These are phyloP conservation scores for Dicycla oo DNA, from an alignment of 2,888 invertebrate species.

Conservation along the genomic window DNA sequence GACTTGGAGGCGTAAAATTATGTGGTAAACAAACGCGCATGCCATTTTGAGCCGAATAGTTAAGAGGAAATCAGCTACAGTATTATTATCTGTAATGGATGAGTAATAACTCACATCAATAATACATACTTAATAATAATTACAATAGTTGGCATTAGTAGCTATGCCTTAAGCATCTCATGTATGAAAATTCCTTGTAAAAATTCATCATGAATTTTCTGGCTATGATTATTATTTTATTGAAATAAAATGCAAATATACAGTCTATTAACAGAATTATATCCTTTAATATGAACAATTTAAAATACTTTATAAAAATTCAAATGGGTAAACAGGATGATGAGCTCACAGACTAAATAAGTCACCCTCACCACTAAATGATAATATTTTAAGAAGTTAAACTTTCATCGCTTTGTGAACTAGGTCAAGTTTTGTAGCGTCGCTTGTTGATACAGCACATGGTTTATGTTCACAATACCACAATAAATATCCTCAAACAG, in stretches of 20 bases:
- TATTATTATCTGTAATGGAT: too few species aligned
- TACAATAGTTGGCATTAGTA: neutral
- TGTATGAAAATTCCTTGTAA: neutral
- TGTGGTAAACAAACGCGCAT: neutral
- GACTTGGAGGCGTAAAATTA: neutral
- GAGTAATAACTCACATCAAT: too few species aligned
- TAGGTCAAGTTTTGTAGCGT: constrained; percentile 33
- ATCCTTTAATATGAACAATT: neutral
- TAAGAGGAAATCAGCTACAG: neutral
- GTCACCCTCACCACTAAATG: neutral
- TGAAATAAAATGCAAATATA: neutral
- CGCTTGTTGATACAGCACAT: constrained; percentile 26
- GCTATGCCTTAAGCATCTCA: neutral
- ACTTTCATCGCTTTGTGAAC: constrained; percentile 25
- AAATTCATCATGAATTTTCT: neutral
- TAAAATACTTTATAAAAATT: neutral
- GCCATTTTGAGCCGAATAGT: neutral
- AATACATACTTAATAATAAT: too few species aligned
- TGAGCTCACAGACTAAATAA: neutral
- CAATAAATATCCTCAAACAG: constrained; percentile 62
- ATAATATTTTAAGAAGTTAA: constrained; percentile 9
- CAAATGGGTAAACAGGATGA: neutral
- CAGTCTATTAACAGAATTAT: too few species aligned
- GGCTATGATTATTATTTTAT: too few species aligned
- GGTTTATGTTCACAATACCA: constrained; percentile 56